Evolutionary conservation across 1,140 invertebrate genomes (phyloP).

Genomic region (Drosophila simulans): DNA sequence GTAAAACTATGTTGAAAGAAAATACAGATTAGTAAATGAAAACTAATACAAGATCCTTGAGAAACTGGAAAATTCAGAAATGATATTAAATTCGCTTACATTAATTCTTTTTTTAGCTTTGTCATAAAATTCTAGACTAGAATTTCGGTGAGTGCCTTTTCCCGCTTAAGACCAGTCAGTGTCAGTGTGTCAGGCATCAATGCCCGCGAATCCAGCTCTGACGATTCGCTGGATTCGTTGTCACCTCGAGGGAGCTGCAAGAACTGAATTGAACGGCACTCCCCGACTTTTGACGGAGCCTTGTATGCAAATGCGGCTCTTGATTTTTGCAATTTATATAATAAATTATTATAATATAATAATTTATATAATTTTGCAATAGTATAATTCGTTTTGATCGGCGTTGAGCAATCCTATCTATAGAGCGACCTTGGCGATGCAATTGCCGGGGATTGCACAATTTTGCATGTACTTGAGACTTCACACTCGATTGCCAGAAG

Average conservation of each 20-base stretch:
- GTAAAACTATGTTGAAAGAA: no score
- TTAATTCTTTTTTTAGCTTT: no score
- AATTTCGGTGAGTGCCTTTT: constrained; percentile 10
- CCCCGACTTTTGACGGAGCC: constrained; percentile 48
- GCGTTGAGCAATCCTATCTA: constrained; percentile 45
- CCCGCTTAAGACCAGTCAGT: constrained; percentile 55
- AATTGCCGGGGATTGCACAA: constrained; percentile 33
- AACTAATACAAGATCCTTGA: no score
- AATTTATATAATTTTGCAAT: no score
- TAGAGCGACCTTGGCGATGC: constrained; percentile 41
- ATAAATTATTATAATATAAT: no score
- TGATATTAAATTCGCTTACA: no score
- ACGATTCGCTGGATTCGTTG: constrained; percentile 39
- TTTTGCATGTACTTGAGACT: constrained; percentile 38
- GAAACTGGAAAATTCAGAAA: no score
- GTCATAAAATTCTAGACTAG: no score
- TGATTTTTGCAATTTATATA: constrained; percentile 37
- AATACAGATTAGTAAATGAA: no score
- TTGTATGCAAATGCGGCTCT: constrained; percentile 70
- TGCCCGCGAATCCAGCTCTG: constrained; percentile 32
- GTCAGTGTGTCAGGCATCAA: constrained; percentile 67
- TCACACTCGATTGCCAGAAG: constrained; percentile 66
- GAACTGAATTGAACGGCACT: constrained; percentile 65
- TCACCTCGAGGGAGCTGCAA: constrained; percentile 66
- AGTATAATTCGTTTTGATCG: constrained; percentile 33